These are phyloP conservation scores for Mesoligia furuncula DNA, from an alignment of 2,888 invertebrate species.

Conservation along the genomic window DNA sequence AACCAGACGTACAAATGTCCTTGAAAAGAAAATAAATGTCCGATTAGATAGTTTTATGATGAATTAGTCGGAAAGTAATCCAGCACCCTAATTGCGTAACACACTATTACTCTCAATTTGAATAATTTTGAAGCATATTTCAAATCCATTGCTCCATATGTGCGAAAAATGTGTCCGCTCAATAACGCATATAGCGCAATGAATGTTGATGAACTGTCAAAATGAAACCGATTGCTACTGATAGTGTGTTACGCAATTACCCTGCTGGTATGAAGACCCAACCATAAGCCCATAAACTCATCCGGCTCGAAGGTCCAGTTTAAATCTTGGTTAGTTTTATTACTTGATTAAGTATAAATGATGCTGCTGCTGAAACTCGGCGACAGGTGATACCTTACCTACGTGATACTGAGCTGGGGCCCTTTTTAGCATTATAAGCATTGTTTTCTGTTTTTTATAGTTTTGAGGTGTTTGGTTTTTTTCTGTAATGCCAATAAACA, in stretches of 20 bases:
- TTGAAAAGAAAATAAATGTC: constrained; percentile 27
- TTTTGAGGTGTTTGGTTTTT: background rate
- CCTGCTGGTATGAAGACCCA: background rate
- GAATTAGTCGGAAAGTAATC: constrained; percentile 14
- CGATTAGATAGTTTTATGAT: constrained; percentile 36
- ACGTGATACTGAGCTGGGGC: background rate
- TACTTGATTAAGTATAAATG: background rate
- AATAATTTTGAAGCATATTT: too few species aligned
- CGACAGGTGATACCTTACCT: background rate
- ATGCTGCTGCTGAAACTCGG: background rate
- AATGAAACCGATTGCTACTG: too few species aligned
- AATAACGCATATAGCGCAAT: too few species aligned
- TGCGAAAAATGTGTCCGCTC: too few species aligned
- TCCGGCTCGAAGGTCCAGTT: background rate
- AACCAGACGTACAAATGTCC: constrained; percentile 14
- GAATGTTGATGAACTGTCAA: too few species aligned
- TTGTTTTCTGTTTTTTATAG: background rate
- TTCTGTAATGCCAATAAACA: background rate
- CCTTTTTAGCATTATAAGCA: background rate
- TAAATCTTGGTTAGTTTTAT: background rate
- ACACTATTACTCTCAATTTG: too few species aligned
- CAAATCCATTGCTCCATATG: too few species aligned
- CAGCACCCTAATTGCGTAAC: too few species aligned
- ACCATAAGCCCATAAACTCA: background rate
- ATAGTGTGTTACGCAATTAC: too few species aligned